These are phyloP conservation scores for Bubalus kerabau DNA, from an alignment of 2,113 vertebrate genomes.

Conservation along the genomic window DNA sequence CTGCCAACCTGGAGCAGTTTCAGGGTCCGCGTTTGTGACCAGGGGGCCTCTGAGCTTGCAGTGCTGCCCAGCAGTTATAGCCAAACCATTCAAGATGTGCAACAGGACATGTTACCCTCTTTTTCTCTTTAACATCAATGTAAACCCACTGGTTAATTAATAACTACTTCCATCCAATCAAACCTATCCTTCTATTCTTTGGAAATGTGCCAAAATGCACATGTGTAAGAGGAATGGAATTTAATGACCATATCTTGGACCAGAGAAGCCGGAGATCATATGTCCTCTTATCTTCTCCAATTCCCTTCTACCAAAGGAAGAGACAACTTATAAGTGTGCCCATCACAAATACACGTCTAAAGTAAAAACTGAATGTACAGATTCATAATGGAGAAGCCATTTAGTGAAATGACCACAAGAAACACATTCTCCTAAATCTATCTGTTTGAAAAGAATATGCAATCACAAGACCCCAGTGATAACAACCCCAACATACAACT, in stretches of 20 bases:
- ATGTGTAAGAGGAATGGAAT: neutral
- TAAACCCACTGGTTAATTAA: neutral
- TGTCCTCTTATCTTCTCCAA: neutral
- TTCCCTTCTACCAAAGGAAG: neutral
- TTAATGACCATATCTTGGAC: neutral
- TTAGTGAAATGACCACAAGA: neutral
- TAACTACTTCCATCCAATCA: neutral
- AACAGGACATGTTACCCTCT: accelerated
- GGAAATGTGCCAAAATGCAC: neutral
- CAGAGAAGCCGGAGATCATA: neutral
- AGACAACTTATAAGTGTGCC: neutral
- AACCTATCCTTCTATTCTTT: neutral
- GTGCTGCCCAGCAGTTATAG: accelerated
- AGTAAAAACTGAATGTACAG: neutral
- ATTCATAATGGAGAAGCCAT: neutral
- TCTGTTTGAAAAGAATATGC: neutral
- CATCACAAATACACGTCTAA: neutral
- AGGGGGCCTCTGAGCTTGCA: accelerated
- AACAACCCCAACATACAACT: neutral
- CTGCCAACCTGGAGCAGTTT: accelerated
- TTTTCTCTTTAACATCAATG: neutral
- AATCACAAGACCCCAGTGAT: accelerated
- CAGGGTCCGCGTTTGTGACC: accelerated
- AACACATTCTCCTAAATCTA: neutral
- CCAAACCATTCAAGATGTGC: neutral